A percentile compares a stretch with the other conserved stretches of the same genome.
Conservation (phyloP, 2,888 invertebrate species). For the Acanthosepion pharaonis region DNA sequence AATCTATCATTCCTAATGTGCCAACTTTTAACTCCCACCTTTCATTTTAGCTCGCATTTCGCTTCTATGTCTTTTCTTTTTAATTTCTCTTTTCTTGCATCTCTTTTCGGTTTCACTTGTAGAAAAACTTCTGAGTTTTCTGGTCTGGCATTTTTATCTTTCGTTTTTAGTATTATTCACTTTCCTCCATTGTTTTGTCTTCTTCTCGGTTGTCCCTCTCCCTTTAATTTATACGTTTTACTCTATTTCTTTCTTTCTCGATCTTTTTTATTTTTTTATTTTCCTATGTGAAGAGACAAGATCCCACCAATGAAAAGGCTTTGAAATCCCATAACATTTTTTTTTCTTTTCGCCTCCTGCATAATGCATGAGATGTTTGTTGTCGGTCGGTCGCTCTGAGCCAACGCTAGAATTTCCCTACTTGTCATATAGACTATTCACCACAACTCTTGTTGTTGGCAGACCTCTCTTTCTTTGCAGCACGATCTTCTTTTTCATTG, state of each 20-base stretch:
- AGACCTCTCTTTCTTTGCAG: not conserved
- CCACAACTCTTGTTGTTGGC: not conserved
- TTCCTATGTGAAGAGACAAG: not conserved
- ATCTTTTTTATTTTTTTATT: not conserved
- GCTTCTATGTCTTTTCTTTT: not conserved
- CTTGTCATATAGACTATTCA: not conserved
- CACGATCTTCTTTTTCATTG: too few species aligned
- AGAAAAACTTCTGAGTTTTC: not conserved
- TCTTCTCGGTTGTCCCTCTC: too few species aligned
- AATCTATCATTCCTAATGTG: not conserved
- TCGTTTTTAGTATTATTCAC: not conserved
- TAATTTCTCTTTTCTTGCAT: not conserved
- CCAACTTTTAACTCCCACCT: not conserved
- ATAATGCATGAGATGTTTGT: slow-evolving; percentile 5
- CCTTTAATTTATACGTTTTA: not conserved
- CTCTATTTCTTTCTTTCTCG: not conserved
- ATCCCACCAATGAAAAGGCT: slow-evolving; percentile 20
- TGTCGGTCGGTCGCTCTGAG: not conserved
- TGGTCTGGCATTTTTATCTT: not conserved
- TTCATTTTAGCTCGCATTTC: not conserved
- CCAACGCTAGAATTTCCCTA: not conserved
- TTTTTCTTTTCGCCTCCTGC: not conserved
- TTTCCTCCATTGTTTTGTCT: not conserved
- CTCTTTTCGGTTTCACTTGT: not conserved
- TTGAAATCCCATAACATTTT: not conserved